Percentiles rank a stretch among this genome's conserved stretches.
Conservation (phyloP, 2,113 vertebrate species). For the Castor canadensis region DNA sequence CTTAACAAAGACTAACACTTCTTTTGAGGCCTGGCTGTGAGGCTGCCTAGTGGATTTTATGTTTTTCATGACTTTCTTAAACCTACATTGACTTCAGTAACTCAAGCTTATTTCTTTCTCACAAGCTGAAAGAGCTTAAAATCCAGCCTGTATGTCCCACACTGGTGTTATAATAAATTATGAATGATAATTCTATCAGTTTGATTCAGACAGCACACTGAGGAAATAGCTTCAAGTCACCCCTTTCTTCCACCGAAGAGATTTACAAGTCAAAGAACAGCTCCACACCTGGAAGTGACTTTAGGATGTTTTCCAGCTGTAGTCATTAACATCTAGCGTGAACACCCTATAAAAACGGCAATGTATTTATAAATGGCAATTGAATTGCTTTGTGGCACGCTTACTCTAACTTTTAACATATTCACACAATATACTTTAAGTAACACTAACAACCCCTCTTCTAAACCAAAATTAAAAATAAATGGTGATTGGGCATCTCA, state of each 20-base stretch:
- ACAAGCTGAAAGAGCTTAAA: not conserved
- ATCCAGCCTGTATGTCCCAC: not conserved
- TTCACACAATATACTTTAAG: slow-evolving; percentile 15
- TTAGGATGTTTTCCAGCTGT: not conserved
- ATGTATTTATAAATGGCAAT: not conserved
- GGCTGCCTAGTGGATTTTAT: not conserved
- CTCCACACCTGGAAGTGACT: not conserved
- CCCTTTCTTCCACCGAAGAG: not conserved
- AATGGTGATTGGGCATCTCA: not conserved
- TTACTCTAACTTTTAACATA: slow-evolving; percentile 41
- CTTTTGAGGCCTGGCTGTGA: not conserved
- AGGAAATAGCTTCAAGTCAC: not conserved
- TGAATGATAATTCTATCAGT: not conserved
- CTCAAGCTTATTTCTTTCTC: not conserved
- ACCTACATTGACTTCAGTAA: not conserved
- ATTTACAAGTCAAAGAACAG: not conserved
- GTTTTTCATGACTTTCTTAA: not conserved
- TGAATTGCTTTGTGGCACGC: slow-evolving; percentile 6
- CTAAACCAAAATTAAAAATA: slow-evolving; percentile 44
- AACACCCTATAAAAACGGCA: slow-evolving; percentile 41
- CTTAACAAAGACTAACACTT: not conserved
- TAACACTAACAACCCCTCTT: not conserved
- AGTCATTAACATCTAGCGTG: not conserved
- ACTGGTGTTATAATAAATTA: not conserved
- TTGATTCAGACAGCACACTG: not conserved